Conservation (phyloP, 2,113 vertebrate species). For the Lates calcarifer region DNA sequence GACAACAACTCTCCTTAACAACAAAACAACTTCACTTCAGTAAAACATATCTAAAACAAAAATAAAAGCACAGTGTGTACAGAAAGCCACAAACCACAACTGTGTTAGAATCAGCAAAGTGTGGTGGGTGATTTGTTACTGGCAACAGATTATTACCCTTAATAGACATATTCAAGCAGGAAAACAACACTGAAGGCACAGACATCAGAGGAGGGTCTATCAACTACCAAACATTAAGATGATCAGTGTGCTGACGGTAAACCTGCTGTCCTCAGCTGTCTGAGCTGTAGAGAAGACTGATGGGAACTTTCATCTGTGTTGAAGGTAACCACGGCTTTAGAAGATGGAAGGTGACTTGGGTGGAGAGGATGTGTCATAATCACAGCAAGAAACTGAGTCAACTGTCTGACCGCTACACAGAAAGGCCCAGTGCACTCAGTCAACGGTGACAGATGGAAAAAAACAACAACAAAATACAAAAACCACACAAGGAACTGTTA, state of each 20-base stretch:
- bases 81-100: background rate
- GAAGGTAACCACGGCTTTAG: background rate
- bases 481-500: conserved; percentile 37
- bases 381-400: conserved; percentile 44
- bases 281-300: background rate
- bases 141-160: background rate
- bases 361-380: conserved; percentile 56
- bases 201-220: background rate
- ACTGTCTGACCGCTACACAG: conserved; percentile 28
- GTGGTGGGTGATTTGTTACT: background rate
- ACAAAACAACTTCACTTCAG: conserved; percentile 18
- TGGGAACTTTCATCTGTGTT: conserved; percentile 1
- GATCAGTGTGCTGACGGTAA: background rate
- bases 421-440: conserved; percentile 19
- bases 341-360: conserved; percentile 3
- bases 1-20: conserved; percentile 9
- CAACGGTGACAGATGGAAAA: conserved; percentile 10
- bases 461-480: background rate
- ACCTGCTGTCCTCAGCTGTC: background rate
- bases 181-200: background rate
- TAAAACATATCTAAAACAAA: background rate
- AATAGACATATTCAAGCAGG: background rate
- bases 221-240: background rate
- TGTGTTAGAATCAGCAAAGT: background rate
- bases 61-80: background rate